These are phyloP conservation scores for Anoplolepis gracilipes DNA, from an alignment of 1,140 invertebrate species.

Conservation along the genomic window DNA sequence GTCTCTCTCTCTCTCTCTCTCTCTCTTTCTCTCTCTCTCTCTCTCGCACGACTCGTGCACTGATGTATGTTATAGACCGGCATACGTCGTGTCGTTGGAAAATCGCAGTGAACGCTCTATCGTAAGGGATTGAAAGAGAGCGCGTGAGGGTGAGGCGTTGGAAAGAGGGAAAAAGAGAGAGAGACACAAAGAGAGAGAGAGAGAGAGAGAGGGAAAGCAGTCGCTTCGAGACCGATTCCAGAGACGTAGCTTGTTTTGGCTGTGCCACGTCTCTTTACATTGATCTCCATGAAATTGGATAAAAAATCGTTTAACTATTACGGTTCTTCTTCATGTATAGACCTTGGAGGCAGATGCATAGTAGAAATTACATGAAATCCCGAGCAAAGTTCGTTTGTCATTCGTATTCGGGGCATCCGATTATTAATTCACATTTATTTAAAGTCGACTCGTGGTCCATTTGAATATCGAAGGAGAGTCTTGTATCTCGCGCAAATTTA, in stretches of 20 bases:
- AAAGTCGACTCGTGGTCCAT: constrained; percentile 5
- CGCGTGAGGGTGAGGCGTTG: constrained; percentile 20
- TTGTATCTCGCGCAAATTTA: constrained; percentile 17
- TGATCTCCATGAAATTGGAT: constrained; percentile 3
- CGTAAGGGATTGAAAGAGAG: constrained; percentile 66
- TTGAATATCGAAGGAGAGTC: constrained; percentile 22
- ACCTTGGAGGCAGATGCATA: neutral
- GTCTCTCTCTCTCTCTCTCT: constrained; percentile 31
- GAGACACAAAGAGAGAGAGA: neutral
- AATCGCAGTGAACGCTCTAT: constrained; percentile 72
- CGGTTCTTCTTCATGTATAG: neutral
- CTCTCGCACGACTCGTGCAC: constrained; percentile 63
- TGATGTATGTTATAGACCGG: constrained; percentile 71
- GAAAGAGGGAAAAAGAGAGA: constrained; percentile 17
- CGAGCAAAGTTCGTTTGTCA: neutral
- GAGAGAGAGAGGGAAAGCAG: constrained; percentile 27
- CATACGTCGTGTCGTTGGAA: constrained; percentile 69
- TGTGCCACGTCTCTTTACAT: constrained; percentile 10
- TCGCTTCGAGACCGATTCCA: constrained; percentile 68
- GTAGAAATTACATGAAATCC: neutral
- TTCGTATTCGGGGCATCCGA: neutral
- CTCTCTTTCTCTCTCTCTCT: too few species aligned
- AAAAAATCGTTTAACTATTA: neutral
- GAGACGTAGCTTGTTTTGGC: constrained; percentile 50
- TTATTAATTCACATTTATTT: constrained; percentile 28